Evolutionary conservation across 1,140 invertebrate species (phyloP), one percentile per base, ranked within the genome.

Genomic region (Orussus abietinus): DNA sequence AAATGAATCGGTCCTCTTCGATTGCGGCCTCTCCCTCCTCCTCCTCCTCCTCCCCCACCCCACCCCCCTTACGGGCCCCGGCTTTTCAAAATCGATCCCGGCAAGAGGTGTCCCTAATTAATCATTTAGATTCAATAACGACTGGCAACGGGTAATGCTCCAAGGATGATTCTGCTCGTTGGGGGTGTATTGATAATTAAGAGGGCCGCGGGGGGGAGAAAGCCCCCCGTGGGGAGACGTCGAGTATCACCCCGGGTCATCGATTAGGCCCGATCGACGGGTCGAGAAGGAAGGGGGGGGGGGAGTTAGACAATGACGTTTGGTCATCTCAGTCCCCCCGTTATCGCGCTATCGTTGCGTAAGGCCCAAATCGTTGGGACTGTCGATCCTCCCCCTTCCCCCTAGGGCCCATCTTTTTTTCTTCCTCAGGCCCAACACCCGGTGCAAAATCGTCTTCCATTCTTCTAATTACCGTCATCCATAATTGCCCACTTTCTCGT

Each of bases 401-500:
- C 5, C 20, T 18, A 18, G 15, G 29, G 15, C 15, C 15, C 4
- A 10, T 14, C 15, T 35, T 35, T 35, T 18, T 3, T 18, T 35
- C 33, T 18, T 33, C 20, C 31, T 33, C 31, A 18, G 20, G 4
- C 13, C 11, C 31, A 4, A 15, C 20, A n/a, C n/a, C n/a, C n/a
- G n/a, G n/a, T n/a, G n/a, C n/a, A n/a, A n/a, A n/a, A n/a, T n/a
- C n/a, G n/a, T n/a, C n/a, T n/a, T n/a, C n/a, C n/a, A n/a, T n/a
- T n/a, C n/a, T 48, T 61, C 60, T 67, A 67, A 67, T 67, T 66
- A 66, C 57, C 59, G 26, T 67, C 61, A 67, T 67, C 64, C 59
- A 64, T 66, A 67, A 67, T 67, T 65, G 63, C 62, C 57, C 49
- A n/a, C n/a, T n/a, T n/a, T n/a, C n/a, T n/a, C n/a, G n/a, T n/a